Conservation (phyloP, 2,797 vertebrate genomes). For the Cercopithecus mitis region DNA sequence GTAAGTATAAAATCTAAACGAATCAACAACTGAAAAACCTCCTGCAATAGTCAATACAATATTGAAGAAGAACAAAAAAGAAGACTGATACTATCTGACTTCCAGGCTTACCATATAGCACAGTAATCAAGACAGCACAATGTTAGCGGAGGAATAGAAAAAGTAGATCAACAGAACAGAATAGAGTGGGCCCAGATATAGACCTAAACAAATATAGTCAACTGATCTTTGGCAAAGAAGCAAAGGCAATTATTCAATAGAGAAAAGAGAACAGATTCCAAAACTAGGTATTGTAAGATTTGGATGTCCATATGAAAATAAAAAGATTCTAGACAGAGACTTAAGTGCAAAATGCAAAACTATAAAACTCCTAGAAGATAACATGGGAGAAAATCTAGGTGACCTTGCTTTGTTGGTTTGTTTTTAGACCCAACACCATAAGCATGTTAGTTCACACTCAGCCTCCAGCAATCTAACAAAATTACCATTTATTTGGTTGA, state of each 20-base stretch:
- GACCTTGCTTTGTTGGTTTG: background rate
- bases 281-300: background rate
- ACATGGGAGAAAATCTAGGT: background rate
- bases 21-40: background rate
- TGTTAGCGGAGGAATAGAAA: background rate
- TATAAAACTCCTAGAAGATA: background rate
- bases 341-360: background rate
- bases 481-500: background rate
- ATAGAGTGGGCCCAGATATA: background rate
- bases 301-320: background rate
- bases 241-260: background rate
- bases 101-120: background rate
- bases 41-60: background rate
- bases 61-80: background rate
- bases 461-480: background rate
- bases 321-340: background rate
- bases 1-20: background rate
- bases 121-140: background rate
- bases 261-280: background rate
- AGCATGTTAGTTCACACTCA: background rate
- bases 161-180: background rate
- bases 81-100: background rate
- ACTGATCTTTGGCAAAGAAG: background rate
- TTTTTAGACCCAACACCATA: background rate
- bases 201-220: background rate